Evolutionary conservation across 2,797 vertebrate genomes (phyloP), one percentile per base, ranked within the genome.

Genomic region (Zalophus californianus): DNA sequence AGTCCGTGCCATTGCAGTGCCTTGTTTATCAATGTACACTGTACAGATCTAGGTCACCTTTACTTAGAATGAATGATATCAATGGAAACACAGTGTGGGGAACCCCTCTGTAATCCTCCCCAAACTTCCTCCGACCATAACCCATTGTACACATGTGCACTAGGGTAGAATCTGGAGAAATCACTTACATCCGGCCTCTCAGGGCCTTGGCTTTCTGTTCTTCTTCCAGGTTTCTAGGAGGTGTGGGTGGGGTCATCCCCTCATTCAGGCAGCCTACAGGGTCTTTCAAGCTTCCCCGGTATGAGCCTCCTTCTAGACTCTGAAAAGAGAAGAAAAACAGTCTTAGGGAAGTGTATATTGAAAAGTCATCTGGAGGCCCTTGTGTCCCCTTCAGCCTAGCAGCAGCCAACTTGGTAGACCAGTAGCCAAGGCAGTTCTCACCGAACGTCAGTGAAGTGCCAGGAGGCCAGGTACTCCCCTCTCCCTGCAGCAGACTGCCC

Each of bases 161-260:
- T 75, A 78, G 54, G 72, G 41, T 50, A 18, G 35, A 48, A 23
- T 58, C 5, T 7, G 10, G 58, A 4, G n/a, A 84, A 14, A 72
- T 6, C 94, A 98, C 99, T 99, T 98, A 99, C 99, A 99, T 99
- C 84, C 99, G 99, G 97, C 99, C 99, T 96, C 99, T 99, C 98
- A 99, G 99, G 20, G 99, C 99, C 98, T 99, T 99, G 97, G 99
- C 99, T 98, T 99, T 99, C 98, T 99, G 99, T 92, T 99, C 99
- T 98, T 99, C 99, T 98, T 99, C 99, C 15, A 99, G 99, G 98
- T 99, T 99, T 93, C 99, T 98, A 16, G 99, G 99, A 95, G 99
- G 99, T 68, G 99, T 98, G 0, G 99, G 99, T 41, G 99, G 99
- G 2, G 98, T 98, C 98, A 99, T 98, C 87, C 98, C 99, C 97